phyloP scores from a whole-genome alignment of 2,797 vertebrate genomes.

The Acrossocheilus fasciatus region DNA sequence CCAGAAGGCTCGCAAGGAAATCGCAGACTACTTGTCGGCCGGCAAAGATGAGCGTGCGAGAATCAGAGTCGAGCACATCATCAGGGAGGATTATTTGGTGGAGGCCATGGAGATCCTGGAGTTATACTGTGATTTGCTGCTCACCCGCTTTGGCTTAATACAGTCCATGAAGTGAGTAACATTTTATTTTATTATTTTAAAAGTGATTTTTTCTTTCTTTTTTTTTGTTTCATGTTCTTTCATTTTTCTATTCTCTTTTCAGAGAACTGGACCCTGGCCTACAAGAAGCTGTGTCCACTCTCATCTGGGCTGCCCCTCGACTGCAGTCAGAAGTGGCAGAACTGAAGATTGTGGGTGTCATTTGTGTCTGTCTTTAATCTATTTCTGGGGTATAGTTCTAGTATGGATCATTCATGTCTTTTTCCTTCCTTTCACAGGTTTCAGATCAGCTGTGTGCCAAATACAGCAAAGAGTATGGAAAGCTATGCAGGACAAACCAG shows the following conservation, averaged over 20 bases:
- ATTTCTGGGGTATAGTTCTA: not conserved
- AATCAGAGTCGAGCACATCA: slow-evolving; percentile 98
- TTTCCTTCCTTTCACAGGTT: slow-evolving; percentile 78
- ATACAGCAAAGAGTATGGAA: slow-evolving; percentile 99
- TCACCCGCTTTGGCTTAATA: slow-evolving; percentile 95
- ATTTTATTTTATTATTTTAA: not conserved
- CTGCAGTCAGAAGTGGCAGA: slow-evolving; percentile 93
- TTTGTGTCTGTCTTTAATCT: not conserved
- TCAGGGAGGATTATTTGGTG: slow-evolving; percentile 98
- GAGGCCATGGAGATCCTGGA: slow-evolving; percentile 99
- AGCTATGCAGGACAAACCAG: slow-evolving; percentile 96
- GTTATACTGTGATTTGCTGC: slow-evolving; percentile 94
- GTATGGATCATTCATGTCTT: not conserved
- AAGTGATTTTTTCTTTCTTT: not conserved
- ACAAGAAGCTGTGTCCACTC: slow-evolving; percentile 94
- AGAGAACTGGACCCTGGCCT: slow-evolving; percentile 96
- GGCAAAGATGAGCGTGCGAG: slow-evolving; percentile 96
- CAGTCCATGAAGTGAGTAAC: slow-evolving; percentile 96
- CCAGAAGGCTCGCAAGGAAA: slow-evolving; percentile 97
- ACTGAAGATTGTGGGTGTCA: slow-evolving; percentile 90
- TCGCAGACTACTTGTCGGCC: slow-evolving; percentile 93
- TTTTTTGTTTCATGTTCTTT: not conserved
- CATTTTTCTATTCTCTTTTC: not conserved
- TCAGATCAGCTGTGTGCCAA: slow-evolving; percentile 97
- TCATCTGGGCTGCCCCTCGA: slow-evolving; percentile 97